These are phyloP conservation scores for Standfussiana lucernea DNA, from an alignment of 2,888 invertebrate genomes.

Conservation along the genomic window DNA sequence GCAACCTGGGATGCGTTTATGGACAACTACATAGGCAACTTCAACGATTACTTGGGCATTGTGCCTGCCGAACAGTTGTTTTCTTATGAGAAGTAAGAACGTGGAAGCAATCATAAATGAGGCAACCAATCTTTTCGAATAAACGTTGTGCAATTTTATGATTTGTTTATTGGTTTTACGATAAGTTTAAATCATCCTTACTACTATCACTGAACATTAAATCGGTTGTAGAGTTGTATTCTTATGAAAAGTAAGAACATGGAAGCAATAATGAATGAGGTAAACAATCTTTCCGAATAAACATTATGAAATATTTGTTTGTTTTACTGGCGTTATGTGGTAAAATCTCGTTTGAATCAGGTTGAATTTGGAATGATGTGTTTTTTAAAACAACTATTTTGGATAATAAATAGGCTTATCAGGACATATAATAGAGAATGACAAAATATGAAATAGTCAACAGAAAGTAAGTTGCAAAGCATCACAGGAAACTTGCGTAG, in stretches of 20 bases:
- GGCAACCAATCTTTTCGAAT: conserved; percentile 4
- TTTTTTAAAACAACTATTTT: neutral
- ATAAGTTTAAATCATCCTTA: no score
- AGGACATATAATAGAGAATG: neutral
- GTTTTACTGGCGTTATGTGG: conserved; percentile 21
- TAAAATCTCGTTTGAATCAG: neutral
- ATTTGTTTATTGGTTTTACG: conserved; percentile 4
- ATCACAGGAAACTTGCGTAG: neutral
- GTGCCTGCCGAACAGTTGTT: neutral
- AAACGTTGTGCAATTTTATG: conserved; percentile 21
- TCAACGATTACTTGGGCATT: neutral
- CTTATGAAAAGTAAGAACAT: conserved; percentile 10
- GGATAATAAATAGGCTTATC: neutral
- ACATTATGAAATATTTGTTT: conserved; percentile 10
- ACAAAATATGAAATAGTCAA: neutral
- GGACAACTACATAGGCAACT: neutral
- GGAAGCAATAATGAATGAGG: neutral
- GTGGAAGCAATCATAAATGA: neutral
- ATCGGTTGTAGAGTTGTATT: neutral
- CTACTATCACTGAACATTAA: no score
- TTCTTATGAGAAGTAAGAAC: conserved; percentile 15
- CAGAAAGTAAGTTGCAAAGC: neutral
- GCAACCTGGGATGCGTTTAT: neutral
- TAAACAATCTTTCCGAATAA: conserved; percentile 17
- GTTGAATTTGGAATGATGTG: neutral